Evolutionary conservation across 2,888 invertebrate genomes (phyloP).

Genomic region (Keiferia lycopersicella): DNA sequence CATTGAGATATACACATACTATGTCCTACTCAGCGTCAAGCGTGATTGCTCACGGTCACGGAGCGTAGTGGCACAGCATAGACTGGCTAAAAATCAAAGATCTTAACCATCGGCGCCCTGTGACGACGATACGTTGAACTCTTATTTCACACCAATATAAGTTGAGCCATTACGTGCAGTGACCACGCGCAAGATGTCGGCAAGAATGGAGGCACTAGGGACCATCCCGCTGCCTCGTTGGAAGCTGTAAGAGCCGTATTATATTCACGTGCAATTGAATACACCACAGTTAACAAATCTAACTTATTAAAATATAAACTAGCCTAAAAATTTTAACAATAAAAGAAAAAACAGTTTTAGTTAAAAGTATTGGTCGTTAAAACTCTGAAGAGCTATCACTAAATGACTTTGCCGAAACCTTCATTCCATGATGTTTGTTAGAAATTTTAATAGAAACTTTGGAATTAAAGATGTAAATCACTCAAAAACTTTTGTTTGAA

Average conservation of each 20-base stretch:
- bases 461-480: constrained; percentile 77
- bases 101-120: too few relatives aligned
- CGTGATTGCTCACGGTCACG: too few relatives aligned
- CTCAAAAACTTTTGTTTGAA: constrained; percentile 71
- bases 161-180: too few relatives aligned
- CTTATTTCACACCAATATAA: too few relatives aligned
- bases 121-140: too few relatives aligned
- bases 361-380: constrained; percentile 78
- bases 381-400: constrained; percentile 80
- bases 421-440: constrained; percentile 78
- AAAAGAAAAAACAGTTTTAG: constrained; percentile 69
- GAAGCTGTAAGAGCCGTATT: constrained; percentile 74
- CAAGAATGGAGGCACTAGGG: neutral
- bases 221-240: constrained; percentile 38
- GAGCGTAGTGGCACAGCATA: too few relatives aligned
- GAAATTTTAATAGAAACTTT: constrained; percentile 66
- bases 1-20: too few relatives aligned
- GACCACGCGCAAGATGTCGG: neutral
- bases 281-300: constrained; percentile 81
- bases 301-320: constrained; percentile 80
- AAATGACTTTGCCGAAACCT: constrained; percentile 71
- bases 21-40: too few relatives aligned
- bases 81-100: too few relatives aligned
- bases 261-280: constrained; percentile 75
- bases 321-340: constrained; percentile 82